Percentiles rank a stretch among this genome's conserved stretches.
Conservation (phyloP, 1,140 invertebrate genomes). For the Paramacrobiotus metropolitanus region DNA sequence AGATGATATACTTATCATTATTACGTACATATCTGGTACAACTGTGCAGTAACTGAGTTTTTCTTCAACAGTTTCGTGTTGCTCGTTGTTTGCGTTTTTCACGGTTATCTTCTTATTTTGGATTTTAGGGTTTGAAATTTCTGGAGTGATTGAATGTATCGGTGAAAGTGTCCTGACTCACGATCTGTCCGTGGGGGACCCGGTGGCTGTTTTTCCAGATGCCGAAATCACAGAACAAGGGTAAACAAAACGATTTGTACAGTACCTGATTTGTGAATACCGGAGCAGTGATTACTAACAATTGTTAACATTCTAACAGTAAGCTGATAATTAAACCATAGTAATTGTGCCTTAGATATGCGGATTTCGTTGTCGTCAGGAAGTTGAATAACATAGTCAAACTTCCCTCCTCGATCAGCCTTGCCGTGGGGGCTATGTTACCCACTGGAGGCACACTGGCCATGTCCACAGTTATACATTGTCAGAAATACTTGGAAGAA, state of each 20-base stretch:
- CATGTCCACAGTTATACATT: neutral
- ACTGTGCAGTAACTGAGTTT: too few species aligned
- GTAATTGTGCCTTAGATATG: too few species aligned
- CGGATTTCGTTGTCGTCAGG: neutral
- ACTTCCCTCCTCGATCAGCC: neutral
- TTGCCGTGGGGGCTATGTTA: neutral
- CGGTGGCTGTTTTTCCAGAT: neutral
- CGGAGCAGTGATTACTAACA: too few species aligned
- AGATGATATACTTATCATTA: too few species aligned
- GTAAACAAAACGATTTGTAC: neutral
- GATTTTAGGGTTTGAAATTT: neutral
- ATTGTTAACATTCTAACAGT: too few species aligned
- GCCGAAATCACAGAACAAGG: neutral
- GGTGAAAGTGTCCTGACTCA: neutral
- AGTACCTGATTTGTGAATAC: too few species aligned
- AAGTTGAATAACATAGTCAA: neutral
- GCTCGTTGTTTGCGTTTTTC: too few species aligned
- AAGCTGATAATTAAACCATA: too few species aligned
- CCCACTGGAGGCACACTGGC: neutral
- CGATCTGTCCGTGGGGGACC: conserved; percentile 1
- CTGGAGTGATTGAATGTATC: neutral
- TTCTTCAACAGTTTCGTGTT: too few species aligned
- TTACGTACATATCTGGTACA: too few species aligned
- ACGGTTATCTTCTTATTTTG: too few species aligned
- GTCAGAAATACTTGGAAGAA: neutral